Percentiles rank a stretch among this genome's conserved stretches.
Conservation (phyloP, 2,888 invertebrate genomes). For the Cheilosia vernalis region DNA sequence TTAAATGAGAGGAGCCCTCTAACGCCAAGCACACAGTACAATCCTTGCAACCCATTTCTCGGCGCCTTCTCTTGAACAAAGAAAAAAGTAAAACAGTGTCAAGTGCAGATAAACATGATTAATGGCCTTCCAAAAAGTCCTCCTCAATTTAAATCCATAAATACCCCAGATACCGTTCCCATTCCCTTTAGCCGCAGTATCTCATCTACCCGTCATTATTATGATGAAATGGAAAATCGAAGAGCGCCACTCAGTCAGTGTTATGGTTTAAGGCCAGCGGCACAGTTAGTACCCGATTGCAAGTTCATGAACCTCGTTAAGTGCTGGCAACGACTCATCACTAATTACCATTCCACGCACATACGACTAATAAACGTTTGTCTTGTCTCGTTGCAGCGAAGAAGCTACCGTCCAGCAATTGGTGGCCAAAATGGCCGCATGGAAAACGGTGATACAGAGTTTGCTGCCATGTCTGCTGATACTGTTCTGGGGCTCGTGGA, state of each 20-base stretch:
- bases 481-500: conserved; percentile 92
- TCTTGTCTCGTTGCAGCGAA: conserved; percentile 82
- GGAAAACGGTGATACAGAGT: conserved; percentile 94
- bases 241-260: conserved; percentile 33
- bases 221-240: conserved; percentile 43
- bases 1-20: neutral
- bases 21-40: neutral
- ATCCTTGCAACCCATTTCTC: neutral
- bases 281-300: conserved; percentile 29
- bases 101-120: conserved; percentile 62
- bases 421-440: conserved; percentile 92
- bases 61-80: neutral
- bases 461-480: conserved; percentile 91
- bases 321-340: neutral
- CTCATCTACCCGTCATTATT: neutral
- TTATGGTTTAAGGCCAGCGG: conserved; percentile 16
- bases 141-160: conserved; percentile 16
- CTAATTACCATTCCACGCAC: conserved; percentile 53
- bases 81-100: conserved; percentile 27
- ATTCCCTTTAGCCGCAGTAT: neutral
- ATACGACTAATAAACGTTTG: conserved; percentile 31
- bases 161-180: conserved; percentile 10
- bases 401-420: conserved; percentile 88
- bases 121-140: conserved; percentile 18
- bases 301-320: conserved; percentile 32